A percentile compares a stretch with the other conserved stretches of the same genome.
These are phyloP conservation scores for Solen grandis DNA, from an alignment of 1,140 invertebrate species.

Conservation along the genomic window DNA sequence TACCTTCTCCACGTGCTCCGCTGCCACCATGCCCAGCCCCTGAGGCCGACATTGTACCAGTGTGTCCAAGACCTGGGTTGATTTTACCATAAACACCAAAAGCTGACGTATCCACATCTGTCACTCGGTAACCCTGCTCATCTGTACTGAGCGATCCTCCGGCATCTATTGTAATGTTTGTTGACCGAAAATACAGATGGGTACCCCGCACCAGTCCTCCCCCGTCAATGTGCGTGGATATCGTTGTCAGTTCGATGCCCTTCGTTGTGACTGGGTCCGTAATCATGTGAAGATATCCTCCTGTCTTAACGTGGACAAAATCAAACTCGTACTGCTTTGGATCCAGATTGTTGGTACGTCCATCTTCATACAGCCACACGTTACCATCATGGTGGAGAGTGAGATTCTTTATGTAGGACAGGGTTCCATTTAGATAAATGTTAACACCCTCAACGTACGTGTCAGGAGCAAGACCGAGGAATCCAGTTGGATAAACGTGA, in stretches of 20 bases:
- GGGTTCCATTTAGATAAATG: constrained; percentile 72
- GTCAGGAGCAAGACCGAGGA: constrained; percentile 69
- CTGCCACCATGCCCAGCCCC: constrained; percentile 71
- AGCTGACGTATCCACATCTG: constrained; percentile 55
- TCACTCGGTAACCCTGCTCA: constrained; percentile 67
- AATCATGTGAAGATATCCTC: constrained; percentile 70
- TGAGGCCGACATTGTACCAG: constrained; percentile 6
- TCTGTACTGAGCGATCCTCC: constrained; percentile 67
- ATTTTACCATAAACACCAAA: constrained; percentile 67
- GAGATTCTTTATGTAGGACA: constrained; percentile 69
- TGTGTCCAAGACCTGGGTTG: constrained; percentile 68
- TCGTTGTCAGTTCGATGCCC: constrained; percentile 64
- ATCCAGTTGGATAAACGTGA: constrained; percentile 69
- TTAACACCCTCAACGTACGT: constrained; percentile 68
- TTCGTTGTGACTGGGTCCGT: constrained; percentile 65
- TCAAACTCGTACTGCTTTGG: constrained; percentile 66
- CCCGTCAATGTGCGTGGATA: constrained; percentile 66
- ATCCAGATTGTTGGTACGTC: constrained; percentile 54
- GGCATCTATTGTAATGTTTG: constrained; percentile 70
- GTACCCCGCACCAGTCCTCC: constrained; percentile 69
- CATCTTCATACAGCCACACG: constrained; percentile 66
- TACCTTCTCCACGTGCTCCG: constrained; percentile 69
- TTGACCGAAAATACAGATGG: constrained; percentile 64
- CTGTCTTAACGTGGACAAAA: constrained; percentile 70
- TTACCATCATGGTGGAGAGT: constrained; percentile 70